Conservation (phyloP, 1,140 invertebrate genomes). For the Centruroides sculpturatus region DNA sequence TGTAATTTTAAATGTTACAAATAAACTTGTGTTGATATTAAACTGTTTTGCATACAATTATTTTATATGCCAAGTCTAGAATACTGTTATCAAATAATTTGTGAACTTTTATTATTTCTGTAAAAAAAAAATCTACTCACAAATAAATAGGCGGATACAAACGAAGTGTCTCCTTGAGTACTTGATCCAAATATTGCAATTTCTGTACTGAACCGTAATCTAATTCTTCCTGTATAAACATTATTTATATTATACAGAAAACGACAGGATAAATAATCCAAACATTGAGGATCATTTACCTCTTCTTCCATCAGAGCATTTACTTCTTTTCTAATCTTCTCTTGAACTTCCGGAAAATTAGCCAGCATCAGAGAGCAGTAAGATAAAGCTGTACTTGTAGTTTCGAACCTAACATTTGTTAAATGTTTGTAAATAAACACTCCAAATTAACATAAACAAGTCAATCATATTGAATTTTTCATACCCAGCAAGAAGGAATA, state of each 20-base stretch:
- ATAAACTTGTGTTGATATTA: too few species aligned
- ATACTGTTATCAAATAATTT: too few species aligned
- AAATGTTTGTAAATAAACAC: too few species aligned
- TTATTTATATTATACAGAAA: too few species aligned
- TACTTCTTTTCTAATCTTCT: constrained; percentile 29
- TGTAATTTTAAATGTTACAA: too few species aligned
- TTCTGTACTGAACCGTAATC: neutral
- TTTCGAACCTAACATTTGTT: constrained; percentile 31
- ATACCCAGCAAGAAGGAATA: constrained; percentile 14
- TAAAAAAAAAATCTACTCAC: neutral
- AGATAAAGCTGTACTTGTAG: constrained; percentile 29
- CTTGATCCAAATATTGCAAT: neutral
- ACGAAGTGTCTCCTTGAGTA: neutral
- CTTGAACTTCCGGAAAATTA: constrained; percentile 29
- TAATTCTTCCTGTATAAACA: neutral
- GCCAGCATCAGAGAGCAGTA: constrained; percentile 30
- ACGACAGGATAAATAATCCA: too few species aligned
- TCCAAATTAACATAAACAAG: too few species aligned
- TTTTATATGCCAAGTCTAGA: too few species aligned
- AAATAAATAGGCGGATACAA: neutral
- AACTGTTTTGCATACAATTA: too few species aligned
- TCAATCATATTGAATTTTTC: neutral
- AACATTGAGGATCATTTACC: neutral
- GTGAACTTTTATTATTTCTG: too few species aligned
- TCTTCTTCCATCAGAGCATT: constrained; percentile 3